These are phyloP conservation scores for Cheilosia grossa DNA, from an alignment of 2,888 invertebrate genomes.

Conservation along the genomic window DNA sequence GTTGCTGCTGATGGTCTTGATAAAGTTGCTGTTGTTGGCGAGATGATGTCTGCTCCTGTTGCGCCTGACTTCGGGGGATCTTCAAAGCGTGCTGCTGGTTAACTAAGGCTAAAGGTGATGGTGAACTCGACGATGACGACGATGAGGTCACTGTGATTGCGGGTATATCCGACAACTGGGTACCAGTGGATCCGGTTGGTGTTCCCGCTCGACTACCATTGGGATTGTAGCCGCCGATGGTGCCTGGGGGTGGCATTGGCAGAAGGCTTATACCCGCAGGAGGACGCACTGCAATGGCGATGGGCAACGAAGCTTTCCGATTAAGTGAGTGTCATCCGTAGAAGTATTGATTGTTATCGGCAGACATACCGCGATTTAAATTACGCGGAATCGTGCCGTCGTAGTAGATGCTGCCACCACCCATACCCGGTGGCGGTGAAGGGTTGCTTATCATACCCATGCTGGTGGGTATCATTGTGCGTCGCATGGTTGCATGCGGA, in stretches of 20 bases:
- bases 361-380: constrained; percentile 79
- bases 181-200: constrained; percentile 76
- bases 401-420: constrained; percentile 79
- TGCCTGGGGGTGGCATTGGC: constrained; percentile 78
- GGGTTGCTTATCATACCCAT: constrained; percentile 79
- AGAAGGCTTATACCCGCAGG: constrained; percentile 79
- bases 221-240: constrained; percentile 77
- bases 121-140: constrained; percentile 76
- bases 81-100: constrained; percentile 77
- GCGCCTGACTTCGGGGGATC: constrained; percentile 73
- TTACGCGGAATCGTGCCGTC: constrained; percentile 81
- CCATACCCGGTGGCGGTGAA: constrained; percentile 69
- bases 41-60: constrained; percentile 55
- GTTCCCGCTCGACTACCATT: constrained; percentile 77
- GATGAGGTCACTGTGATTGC: constrained; percentile 80
- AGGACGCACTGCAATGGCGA: constrained; percentile 78
- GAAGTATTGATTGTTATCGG: constrained; percentile 80
- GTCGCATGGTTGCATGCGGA: constrained; percentile 80
- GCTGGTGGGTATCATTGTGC: constrained; percentile 81
- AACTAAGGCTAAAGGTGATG: constrained; percentile 76
- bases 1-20: constrained; percentile 49
- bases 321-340: constrained; percentile 83
- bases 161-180: constrained; percentile 78
- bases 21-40: constrained; percentile 49
- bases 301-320: constrained; percentile 80